Evolutionary conservation across 2,888 invertebrate species (phyloP), one percentile per base, ranked within the genome.

Genomic region (Scaptomyza caliginosa): DNA sequence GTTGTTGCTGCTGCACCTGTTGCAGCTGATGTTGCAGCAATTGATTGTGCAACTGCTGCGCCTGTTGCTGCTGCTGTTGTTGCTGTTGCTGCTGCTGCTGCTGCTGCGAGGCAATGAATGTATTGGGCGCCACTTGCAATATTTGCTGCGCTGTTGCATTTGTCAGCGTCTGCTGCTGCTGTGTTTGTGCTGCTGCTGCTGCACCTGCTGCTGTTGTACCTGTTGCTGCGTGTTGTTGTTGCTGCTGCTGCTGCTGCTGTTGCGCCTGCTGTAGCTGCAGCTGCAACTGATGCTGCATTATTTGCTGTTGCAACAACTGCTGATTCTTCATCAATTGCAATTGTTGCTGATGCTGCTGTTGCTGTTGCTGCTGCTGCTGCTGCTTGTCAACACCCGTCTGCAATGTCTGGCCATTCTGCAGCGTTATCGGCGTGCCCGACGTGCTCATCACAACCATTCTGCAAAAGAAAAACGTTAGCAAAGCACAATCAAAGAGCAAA

Each of bases 71-170:
- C 60, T 77, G 81, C 48, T 87, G 88, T n/a, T 88, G 76, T 59
- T 77, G 82, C 46, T 88, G 88, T 13, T 86, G 86, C 34, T 83
- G 90, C 74, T 87, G 89, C 23, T 88, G 90, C 69, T 92, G 92
- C 58, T 92, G 92, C 60, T 92, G 93, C 54, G 93, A 92, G 39
- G 93, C 92, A 39, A 92, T 92, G 49, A 92, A 92, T 10, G 91
- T 90, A 26, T 92, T 89, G 11, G 89, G 92, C 34, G 89, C 68
- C 60, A 87, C 86, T 52, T 91, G 91, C 46, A 90, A 73, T 51
- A 89, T 89, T 55, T 89, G 88, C 62, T 89, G 91, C 1, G 84
- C 60, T 2, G 77, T 74, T 10, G 86, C 79, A 34, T 74, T 63
- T 2, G 86, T 70, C 51, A 76, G 32, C 8, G 76, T 65, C 45